Conservation (phyloP, 2,113 vertebrate species). For the Hyperoodon ampullatus region DNA sequence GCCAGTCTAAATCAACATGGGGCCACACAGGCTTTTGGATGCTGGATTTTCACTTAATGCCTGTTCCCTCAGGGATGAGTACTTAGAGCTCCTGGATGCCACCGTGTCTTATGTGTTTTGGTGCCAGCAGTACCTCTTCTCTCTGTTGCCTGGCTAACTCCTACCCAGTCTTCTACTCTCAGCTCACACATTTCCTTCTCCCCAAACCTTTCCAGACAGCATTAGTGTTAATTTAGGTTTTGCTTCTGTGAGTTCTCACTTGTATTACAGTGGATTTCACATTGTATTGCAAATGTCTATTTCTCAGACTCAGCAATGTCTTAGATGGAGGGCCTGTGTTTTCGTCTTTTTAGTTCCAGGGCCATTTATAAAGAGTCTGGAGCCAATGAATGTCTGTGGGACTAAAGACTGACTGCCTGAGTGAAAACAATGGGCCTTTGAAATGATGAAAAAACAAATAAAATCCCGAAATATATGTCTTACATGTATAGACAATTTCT, state of each 20-base stretch:
- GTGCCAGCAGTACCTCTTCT: background rate
- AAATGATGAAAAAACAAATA: background rate
- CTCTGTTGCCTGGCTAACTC: background rate
- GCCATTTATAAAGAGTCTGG: background rate
- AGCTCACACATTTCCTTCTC: background rate
- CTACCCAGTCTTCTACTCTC: background rate
- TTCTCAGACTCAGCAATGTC: background rate
- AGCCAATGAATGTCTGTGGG: background rate
- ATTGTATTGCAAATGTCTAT: background rate
- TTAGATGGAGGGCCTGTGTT: background rate
- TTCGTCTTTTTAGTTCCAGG: slow-evolving; percentile 7
- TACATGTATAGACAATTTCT: background rate
- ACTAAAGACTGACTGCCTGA: background rate
- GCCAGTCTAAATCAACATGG: background rate
- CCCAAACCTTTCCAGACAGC: background rate
- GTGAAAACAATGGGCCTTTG: background rate
- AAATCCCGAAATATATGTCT: background rate
- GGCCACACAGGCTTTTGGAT: background rate
- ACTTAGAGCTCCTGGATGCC: background rate
- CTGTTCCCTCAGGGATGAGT: background rate
- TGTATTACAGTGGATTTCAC: background rate
- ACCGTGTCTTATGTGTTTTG: background rate
- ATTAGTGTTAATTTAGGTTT: background rate
- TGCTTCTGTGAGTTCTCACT: background rate
- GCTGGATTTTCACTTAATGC: background rate